phyloP scores from a whole-genome alignment of 2,113 vertebrate genomes.

The Turdus rufiventris region DNA sequence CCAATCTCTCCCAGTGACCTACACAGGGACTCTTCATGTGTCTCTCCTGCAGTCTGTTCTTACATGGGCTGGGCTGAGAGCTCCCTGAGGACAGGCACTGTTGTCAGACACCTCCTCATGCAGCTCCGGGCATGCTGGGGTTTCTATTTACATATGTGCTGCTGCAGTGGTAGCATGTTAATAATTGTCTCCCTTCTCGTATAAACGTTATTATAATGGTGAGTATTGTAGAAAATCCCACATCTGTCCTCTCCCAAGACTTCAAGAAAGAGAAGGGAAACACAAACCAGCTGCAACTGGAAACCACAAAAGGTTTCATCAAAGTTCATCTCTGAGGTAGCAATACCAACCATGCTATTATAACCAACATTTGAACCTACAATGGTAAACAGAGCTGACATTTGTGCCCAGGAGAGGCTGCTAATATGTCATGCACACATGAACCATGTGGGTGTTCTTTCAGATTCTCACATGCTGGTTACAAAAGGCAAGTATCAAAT shows the following conservation, averaged over 20 bases:
- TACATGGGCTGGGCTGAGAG: neutral
- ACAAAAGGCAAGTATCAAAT: conserved; percentile 10
- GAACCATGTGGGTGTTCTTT: neutral
- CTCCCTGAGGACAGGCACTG: neutral
- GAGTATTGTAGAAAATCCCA: neutral
- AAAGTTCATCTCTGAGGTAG: neutral
- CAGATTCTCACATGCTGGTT: neutral
- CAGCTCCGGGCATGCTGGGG: neutral
- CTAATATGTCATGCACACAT: neutral
- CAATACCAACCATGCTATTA: neutral
- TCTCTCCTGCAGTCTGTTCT: neutral
- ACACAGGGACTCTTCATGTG: neutral
- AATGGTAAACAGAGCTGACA: neutral
- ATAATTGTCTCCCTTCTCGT: neutral
- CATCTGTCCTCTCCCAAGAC: neutral
- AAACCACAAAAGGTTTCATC: neutral
- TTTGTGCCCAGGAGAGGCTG: neutral
- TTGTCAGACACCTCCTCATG: neutral
- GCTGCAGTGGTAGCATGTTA: neutral
- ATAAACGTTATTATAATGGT: neutral
- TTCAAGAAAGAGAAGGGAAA: neutral
- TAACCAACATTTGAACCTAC: neutral
- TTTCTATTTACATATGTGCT: neutral
- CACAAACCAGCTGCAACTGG: neutral
- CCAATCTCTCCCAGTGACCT: neutral